These are phyloP conservation scores for Drosophila birchii DNA, from an alignment of 2,888 invertebrate genomes.

Conservation along the genomic window DNA sequence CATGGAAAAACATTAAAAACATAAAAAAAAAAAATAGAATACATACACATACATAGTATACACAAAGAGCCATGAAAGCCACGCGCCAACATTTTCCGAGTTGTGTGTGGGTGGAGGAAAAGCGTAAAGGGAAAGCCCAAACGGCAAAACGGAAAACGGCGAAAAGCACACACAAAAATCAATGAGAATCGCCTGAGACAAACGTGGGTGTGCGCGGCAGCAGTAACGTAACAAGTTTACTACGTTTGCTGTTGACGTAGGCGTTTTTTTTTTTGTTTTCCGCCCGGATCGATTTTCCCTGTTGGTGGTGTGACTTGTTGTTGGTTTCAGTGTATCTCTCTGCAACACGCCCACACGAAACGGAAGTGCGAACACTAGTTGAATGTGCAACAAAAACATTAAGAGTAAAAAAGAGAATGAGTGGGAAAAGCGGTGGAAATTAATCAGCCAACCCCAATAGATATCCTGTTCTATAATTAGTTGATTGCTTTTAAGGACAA, in stretches of 20 bases:
- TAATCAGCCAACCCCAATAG: constrained; percentile 26
- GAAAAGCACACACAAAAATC: constrained; percentile 52
- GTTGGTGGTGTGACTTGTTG: constrained; percentile 15
- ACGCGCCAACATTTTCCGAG: constrained; percentile 65
- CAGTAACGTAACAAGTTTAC: constrained; percentile 16
- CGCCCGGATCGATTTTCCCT: constrained; percentile 66
- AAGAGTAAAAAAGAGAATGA: not conserved
- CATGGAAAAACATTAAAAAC: constrained; percentile 47
- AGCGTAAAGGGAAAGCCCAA: constrained; percentile 50
- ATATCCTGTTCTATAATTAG: constrained; percentile 33
- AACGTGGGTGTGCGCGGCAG: constrained; percentile 9
- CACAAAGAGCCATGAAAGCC: constrained; percentile 71
- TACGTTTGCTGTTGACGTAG: constrained; percentile 42
- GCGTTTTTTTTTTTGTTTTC: constrained; percentile 16
- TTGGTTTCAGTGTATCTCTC: constrained; percentile 26
- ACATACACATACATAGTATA: constrained; percentile 4
- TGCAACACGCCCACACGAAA: constrained; percentile 39
- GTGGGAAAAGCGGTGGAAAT: constrained; percentile 17
- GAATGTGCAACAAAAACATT: constrained; percentile 53
- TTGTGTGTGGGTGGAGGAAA: constrained; percentile 24
- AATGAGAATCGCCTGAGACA: constrained; percentile 60
- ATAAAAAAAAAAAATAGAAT: not conserved
- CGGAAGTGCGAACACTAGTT: constrained; percentile 68
- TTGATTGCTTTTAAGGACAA: constrained; percentile 17
- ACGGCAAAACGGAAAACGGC: constrained; percentile 8